Conservation (phyloP, 2,113 vertebrate genomes). For the Anolis sagrei region DNA sequence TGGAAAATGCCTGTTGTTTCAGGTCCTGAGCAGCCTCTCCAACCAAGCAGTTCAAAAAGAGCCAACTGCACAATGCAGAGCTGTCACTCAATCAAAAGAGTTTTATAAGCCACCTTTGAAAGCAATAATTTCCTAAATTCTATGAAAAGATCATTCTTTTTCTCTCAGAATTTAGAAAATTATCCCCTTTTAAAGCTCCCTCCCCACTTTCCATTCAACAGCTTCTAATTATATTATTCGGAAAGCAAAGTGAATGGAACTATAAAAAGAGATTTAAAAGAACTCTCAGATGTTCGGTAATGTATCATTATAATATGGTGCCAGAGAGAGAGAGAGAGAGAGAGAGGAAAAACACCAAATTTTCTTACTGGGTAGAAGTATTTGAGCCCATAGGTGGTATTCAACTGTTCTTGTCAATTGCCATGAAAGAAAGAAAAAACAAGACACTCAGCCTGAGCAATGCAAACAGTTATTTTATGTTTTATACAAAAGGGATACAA, state of each 20-base stretch:
- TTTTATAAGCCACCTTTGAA: conserved; percentile 61
- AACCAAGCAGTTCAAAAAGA: conserved; percentile 47
- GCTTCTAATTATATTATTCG: conserved; percentile 67
- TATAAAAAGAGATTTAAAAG: conserved; percentile 64
- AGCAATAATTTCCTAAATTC: conserved; percentile 69
- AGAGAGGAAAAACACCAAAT: neutral
- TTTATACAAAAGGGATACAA: neutral
- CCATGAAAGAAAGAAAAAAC: neutral
- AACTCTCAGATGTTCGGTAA: conserved; percentile 56
- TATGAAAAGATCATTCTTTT: conserved; percentile 63
- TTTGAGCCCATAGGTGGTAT: neutral
- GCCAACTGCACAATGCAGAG: conserved; percentile 51
- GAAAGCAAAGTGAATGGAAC: conserved; percentile 57
- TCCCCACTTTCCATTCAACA: conserved; percentile 54
- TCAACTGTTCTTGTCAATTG: neutral
- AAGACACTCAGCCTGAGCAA: neutral
- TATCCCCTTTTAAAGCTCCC: conserved; percentile 45
- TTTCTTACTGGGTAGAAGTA: conserved; percentile 12
- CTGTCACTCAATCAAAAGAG: conserved; percentile 70
- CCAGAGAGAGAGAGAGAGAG: neutral
- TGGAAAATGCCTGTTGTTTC: conserved; percentile 45
- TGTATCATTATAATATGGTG: conserved; percentile 33
- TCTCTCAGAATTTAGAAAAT: conserved; percentile 54
- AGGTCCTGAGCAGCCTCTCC: conserved; percentile 54
- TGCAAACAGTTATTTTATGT: neutral